Percentiles rank a stretch among this genome's conserved stretches.
phyloP scores from a whole-genome alignment of 2,113 vertebrate genomes.

The Grammatotria lemairii region DNA sequence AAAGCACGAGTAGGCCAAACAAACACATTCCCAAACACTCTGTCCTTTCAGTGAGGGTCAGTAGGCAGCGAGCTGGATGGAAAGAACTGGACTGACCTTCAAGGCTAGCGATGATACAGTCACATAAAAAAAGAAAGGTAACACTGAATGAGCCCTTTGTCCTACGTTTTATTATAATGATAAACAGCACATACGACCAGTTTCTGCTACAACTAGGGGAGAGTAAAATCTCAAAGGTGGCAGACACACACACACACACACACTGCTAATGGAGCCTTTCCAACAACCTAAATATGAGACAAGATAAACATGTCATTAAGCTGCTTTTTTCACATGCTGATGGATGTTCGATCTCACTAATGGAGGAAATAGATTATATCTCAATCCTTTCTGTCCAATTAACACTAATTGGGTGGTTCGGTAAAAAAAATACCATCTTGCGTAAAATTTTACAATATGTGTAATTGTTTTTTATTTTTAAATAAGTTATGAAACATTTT shows the following conservation, averaged over 20 bases:
- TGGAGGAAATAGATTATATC: constrained; percentile 4
- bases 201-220: neutral
- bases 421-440: neutral
- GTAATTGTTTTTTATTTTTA: neutral
- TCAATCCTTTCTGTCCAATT: neutral
- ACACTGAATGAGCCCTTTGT: constrained; percentile 16
- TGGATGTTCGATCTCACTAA: constrained; percentile 5
- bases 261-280: constrained; percentile 4
- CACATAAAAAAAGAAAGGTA: neutral
- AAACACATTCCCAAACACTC: constrained; percentile 30
- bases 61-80: constrained; percentile 23
- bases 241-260: neutral
- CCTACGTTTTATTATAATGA: neutral
- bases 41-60: constrained; percentile 49
- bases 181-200: neutral
- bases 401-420: neutral
- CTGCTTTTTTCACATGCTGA: neutral
- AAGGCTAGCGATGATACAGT: constrained; percentile 2
- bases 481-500: neutral
- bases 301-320: neutral
- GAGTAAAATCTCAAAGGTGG: neutral
- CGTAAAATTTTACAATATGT: neutral
- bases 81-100: constrained; percentile 52
- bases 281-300: neutral
- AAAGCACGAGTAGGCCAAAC: constrained; percentile 18